phyloP scores from a whole-genome alignment of 2,797 vertebrate genomes.

The Parotocinclus haroldoi region DNA sequence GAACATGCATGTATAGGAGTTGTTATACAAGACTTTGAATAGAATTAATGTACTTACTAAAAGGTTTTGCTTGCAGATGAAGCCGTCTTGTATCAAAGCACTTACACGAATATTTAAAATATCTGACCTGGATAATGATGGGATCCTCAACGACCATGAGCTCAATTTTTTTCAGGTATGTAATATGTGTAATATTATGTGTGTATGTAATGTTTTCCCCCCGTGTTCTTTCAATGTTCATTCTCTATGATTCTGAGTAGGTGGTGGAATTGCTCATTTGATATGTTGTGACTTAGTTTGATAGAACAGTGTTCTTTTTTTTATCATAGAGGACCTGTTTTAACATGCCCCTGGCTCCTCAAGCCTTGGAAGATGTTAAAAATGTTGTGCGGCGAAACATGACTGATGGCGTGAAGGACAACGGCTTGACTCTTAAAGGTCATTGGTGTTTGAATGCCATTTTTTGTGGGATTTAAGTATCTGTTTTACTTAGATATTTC shows the following conservation, averaged over 20 bases:
- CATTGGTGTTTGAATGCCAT: conserved; percentile 4
- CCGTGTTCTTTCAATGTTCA: not conserved
- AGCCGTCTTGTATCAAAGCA: conserved; percentile 89
- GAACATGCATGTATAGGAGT: too few relatives aligned
- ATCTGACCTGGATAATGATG: conserved; percentile 97
- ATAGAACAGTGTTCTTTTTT: conserved; percentile 3
- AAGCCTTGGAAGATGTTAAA: conserved; percentile 96
- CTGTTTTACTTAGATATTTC: too few relatives aligned
- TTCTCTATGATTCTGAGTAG: too few relatives aligned
- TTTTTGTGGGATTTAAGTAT: too few relatives aligned
- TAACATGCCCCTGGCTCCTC: conserved; percentile 92
- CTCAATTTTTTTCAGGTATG: conserved; percentile 97
- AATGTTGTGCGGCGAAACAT: conserved; percentile 96
- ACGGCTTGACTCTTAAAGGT: conserved; percentile 95
- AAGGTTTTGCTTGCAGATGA: conserved; percentile 75
- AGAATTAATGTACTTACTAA: not conserved
- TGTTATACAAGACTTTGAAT: not conserved
- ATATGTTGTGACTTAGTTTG: not conserved
- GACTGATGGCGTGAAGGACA: conserved; percentile 87
- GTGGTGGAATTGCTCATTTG: not conserved
- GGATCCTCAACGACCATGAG: conserved; percentile 93
- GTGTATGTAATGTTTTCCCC: too few relatives aligned
- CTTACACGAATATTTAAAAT: conserved; percentile 97
- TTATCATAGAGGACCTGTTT: conserved; percentile 96
- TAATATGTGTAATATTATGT: too few relatives aligned